Base-by-base conservation (phyloP, 1,140 invertebrate genomes). In the Panulirus ornatus region DNA sequence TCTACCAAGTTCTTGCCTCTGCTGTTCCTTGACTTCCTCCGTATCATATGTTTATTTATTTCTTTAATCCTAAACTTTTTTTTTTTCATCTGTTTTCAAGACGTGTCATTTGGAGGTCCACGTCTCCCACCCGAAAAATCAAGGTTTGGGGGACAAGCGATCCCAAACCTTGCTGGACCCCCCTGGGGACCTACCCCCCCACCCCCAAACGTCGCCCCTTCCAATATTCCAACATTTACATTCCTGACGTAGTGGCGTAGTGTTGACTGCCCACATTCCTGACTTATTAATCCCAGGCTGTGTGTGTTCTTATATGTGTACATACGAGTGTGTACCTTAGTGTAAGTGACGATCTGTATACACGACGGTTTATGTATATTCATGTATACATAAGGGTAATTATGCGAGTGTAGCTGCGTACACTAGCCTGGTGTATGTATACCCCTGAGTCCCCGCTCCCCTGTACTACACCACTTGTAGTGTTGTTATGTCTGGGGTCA, bases 291-390 rank as follows among this genome's bases (percentile, higher is more conserved):
- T 51, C 58, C 11, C 42, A 54, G 76, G 38, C 36, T 79, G 76
- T 63, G 58, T 63, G 79, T 63, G 79, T 83, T n/a, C 34, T n/a
- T 63, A 51, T 83, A 51, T 83, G 79, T 83, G 51, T 63, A 16
- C 34, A 34, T 51, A 27, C 63, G 51, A 14, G 44, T 83, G 79
- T 83, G 79, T 83, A n/a, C 38, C n/a, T 79, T 34, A 42, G 76
- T 79, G 76, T 79, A 16, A 27, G 70, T 19, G 70, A 14, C 14
- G n/a, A 36, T 47, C 14, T 42, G n/a, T 81, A 40, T 42, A 22
- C 2, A 22, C 34, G 78, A 36, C 3, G 19, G 40, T 44, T 22
- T 81, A 9, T 42, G 70, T 79, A 42, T 79, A 42, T 79, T 34
- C 44, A n/a, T 73, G 70, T 73, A 38, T 73, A 38, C 42, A 38